Percentiles rank a stretch among this genome's conserved stretches.
These are phyloP conservation scores for Shinisaurus crocodilurus DNA, from an alignment of 2,113 vertebrate genomes.

Conservation along the genomic window DNA sequence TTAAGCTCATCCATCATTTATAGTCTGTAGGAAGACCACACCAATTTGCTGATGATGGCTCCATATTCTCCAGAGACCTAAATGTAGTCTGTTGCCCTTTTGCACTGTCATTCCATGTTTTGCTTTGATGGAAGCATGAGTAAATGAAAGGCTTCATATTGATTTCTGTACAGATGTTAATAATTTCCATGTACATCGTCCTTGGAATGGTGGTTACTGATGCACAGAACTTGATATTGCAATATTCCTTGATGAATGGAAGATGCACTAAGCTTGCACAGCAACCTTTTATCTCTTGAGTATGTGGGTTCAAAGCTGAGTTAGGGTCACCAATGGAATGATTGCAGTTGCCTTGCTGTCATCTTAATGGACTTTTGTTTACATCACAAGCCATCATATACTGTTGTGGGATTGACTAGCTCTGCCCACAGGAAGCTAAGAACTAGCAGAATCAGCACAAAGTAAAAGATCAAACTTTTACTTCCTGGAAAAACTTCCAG, in stretches of 20 bases:
- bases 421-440: slow-evolving; percentile 5
- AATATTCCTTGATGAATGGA: slow-evolving; percentile 60
- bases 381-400: slow-evolving; percentile 6
- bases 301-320: slow-evolving; percentile 46
- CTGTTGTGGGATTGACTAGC: neutral
- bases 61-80: slow-evolving; percentile 53
- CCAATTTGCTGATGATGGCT: slow-evolving; percentile 51
- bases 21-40: slow-evolving; percentile 21
- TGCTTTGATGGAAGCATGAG: slow-evolving; percentile 53
- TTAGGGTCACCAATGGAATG: slow-evolving; percentile 44
- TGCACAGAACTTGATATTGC: slow-evolving; percentile 55
- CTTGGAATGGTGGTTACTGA: slow-evolving; percentile 25
- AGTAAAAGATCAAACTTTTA: neutral
- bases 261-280: slow-evolving; percentile 25
- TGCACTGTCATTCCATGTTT: slow-evolving; percentile 7
- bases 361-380: slow-evolving; percentile 38
- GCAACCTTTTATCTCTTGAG: slow-evolving; percentile 37
- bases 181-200: slow-evolving; percentile 52
- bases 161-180: slow-evolving; percentile 69
- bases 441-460: neutral
- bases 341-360: slow-evolving; percentile 1
- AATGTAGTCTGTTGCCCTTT: slow-evolving; percentile 52
- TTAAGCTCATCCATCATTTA: slow-evolving; percentile 51
- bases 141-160: slow-evolving; percentile 62
- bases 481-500: neutral